Evolutionary conservation across 2,797 vertebrate genomes (phyloP), one percentile per base, ranked within the genome.

Genomic region (Artibeus lituratus): DNA sequence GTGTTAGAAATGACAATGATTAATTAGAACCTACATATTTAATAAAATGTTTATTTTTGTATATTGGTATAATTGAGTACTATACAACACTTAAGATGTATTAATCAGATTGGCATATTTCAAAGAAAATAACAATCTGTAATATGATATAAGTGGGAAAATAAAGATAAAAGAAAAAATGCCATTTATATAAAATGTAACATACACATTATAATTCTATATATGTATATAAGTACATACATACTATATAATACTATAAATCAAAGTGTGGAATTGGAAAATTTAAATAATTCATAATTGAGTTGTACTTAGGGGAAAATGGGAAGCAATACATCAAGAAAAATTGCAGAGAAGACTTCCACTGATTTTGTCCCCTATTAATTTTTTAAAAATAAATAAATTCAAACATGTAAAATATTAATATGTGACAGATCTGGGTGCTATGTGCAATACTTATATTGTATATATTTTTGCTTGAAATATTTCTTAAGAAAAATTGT

Each of bases 401-500:
- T 87, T 3, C 49, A 53, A 49, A 73, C 72, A 39, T 85, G 19
- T 47, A 90, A 90, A 94, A n/a, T 59, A 83, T 51, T 42, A 49
- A 70, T 44, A 32, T 57, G 74, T 80, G 12, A 35, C 37, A 87
- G 7, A 77, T 7, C 3, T 26, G 2, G 15, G 0, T 72, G 6
- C 32, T 67, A 10, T 49, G 7, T 19, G 16, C 5, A n/a, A 21
- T 84, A 26, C 29, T 93, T 53, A 24, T 57, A n/a, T 26, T 47
- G 1, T 32, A 44, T 53, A 67, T 67, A 55, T 32, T 16, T 94
- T 74, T 49, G 5, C 16, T 67, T 73, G 7, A 81, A 93, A 37
- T 86, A 42, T 59, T 93, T 95, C 18, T 37, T 32, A 44, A 81
- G 59, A 73, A 91, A 74, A 89, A 72, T 49, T 53, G 21, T 6